Evolutionary conservation across 2,888 invertebrate genomes (phyloP).

Genomic region (Dasypogon diadema): DNA sequence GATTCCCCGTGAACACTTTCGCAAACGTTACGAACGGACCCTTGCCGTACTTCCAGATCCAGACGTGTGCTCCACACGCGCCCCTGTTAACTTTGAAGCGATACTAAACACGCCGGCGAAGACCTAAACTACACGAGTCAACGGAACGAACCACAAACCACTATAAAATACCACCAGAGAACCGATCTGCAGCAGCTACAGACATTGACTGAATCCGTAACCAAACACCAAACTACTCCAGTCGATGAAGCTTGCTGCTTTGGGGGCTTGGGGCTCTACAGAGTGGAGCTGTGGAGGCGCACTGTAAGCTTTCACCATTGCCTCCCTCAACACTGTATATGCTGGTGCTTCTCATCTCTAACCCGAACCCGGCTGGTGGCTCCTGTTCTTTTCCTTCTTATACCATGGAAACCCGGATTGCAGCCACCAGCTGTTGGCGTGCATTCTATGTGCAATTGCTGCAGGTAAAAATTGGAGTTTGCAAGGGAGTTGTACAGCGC

Average conservation of each 20-base stretch:
- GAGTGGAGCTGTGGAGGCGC: constrained; percentile 25
- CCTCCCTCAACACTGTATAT: not conserved
- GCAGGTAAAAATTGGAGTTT: not conserved
- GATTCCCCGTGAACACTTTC: constrained; percentile 2
- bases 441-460: not conserved
- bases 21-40: constrained; percentile 14
- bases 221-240: not conserved
- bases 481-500: constrained; percentile 6
- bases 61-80: constrained; percentile 35
- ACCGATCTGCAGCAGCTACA: constrained; percentile 42
- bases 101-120: constrained; percentile 25
- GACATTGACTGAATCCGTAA: constrained; percentile 22
- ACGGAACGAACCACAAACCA: not conserved
- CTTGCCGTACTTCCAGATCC: not conserved
- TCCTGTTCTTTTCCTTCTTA: not conserved
- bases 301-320: constrained; percentile 1
- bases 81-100: constrained; percentile 10
- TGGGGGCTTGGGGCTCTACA: not conserved
- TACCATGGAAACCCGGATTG: not conserved
- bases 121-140: not conserved
- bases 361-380: not conserved
- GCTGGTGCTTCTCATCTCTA: not conserved
- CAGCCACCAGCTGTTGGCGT: constrained; percentile 24
- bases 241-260: constrained; percentile 7
- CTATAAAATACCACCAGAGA: not conserved